These are phyloP conservation scores for Mormyrus lacerda DNA, from an alignment of 2,113 vertebrate species.

Conservation along the genomic window DNA sequence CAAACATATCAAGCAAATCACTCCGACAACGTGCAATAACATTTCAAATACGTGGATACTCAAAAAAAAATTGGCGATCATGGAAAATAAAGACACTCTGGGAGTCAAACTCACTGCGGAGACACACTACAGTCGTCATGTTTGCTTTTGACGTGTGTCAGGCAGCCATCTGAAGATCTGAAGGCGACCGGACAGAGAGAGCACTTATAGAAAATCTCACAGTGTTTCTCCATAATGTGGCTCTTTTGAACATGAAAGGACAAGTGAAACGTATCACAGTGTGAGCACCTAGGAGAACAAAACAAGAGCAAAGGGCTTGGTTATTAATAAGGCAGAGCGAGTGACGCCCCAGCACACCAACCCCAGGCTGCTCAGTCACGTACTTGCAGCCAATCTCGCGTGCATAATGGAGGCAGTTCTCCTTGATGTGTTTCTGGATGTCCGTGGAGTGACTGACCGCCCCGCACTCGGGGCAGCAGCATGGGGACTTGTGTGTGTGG, in stretches of 20 bases:
- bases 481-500: slow-evolving; percentile 87
- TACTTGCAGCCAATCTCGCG: slow-evolving; percentile 90
- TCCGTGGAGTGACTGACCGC: slow-evolving; percentile 79
- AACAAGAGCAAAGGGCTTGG: neutral
- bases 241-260: slow-evolving; percentile 76
- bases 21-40: neutral
- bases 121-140: slow-evolving; percentile 58
- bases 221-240: slow-evolving; percentile 89
- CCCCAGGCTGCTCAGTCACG: slow-evolving; percentile 30
- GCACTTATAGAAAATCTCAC: slow-evolving; percentile 88
- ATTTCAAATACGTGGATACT: neutral
- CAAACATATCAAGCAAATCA: slow-evolving; percentile 9
- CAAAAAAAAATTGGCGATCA: neutral
- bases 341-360: neutral
- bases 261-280: slow-evolving; percentile 84
- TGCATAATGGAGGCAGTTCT: slow-evolving; percentile 92
- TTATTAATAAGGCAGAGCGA: neutral
- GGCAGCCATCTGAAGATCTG: slow-evolving; percentile 74
- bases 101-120: slow-evolving; percentile 72
- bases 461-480: slow-evolving; percentile 90
- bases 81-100: neutral
- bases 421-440: slow-evolving; percentile 91
- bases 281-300: slow-evolving; percentile 72
- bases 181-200: slow-evolving; percentile 86
- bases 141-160: slow-evolving; percentile 72